phyloP scores from a whole-genome alignment of 2,113 vertebrate species.

The Corythoichthys haematopterus region DNA sequence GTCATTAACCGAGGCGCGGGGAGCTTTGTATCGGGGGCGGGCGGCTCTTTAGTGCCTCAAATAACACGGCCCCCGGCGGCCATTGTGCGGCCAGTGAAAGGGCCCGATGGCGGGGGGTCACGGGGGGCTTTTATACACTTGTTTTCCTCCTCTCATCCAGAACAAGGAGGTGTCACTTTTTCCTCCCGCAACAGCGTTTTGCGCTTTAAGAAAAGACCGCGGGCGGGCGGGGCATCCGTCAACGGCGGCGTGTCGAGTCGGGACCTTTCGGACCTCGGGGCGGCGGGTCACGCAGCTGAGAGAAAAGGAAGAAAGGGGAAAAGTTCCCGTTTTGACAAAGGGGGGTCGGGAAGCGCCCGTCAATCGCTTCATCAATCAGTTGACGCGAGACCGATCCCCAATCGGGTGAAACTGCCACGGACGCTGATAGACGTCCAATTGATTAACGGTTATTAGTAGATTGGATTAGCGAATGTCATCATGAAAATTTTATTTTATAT shows the following conservation, averaged over 20 bases:
- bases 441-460: no score
- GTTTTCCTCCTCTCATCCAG: conserved; percentile 70
- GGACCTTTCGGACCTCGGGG: conserved; percentile 59
- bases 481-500: no score
- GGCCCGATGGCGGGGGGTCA: conserved; percentile 50
- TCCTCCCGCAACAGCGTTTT: background rate
- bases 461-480: no score
- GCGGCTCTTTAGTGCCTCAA: conserved; percentile 73
- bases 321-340: conserved; percentile 41
- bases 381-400: background rate
- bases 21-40: conserved; percentile 67
- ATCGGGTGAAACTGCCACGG: no score
- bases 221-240: conserved; percentile 37
- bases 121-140: conserved; percentile 63
- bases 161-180: conserved; percentile 31
- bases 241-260: conserved; percentile 45
- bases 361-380: background rate
- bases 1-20: conserved; percentile 74
- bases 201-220: conserved; percentile 4
- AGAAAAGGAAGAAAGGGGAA: conserved; percentile 41
- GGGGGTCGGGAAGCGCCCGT: conserved; percentile 34
- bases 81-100: conserved; percentile 71
- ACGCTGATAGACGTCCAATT: no score
- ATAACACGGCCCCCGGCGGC: conserved; percentile 71
- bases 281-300: conserved; percentile 56